Conservation (phyloP, 2,888 invertebrate genomes). For the Cataglyphis altisquamis region DNA sequence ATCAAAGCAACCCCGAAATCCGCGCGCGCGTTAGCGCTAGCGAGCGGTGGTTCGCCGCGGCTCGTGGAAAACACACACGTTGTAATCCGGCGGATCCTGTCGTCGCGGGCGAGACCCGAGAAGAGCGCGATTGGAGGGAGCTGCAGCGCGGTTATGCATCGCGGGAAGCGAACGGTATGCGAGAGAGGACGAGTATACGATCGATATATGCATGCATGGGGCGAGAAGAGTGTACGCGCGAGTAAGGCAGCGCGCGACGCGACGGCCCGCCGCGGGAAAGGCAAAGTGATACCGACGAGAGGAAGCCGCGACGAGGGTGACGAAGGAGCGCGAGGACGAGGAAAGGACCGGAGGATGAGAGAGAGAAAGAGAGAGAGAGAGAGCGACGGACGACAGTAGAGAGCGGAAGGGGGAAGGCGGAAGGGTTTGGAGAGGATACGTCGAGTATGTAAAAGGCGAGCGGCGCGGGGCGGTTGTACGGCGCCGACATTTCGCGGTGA, state of each 20-base stretch:
- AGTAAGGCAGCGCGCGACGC: constrained; percentile 50
- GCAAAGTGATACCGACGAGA: constrained; percentile 71
- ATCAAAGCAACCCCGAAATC: constrained; percentile 49
- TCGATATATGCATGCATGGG: constrained; percentile 52
- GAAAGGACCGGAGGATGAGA: constrained; percentile 38
- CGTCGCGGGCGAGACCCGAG: constrained; percentile 42
- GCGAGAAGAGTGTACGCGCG: constrained; percentile 54
- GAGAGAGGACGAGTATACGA: constrained; percentile 35
- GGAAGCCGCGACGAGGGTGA: constrained; percentile 57
- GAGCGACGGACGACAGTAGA: background rate
- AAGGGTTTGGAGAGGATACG: constrained; percentile 60
- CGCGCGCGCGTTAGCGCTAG: constrained; percentile 40
- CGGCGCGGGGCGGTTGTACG: constrained; percentile 74
- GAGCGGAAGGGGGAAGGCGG: constrained; percentile 45
- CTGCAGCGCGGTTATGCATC: constrained; percentile 69
- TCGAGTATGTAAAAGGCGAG: constrained; percentile 75
- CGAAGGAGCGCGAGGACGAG: constrained; percentile 26
- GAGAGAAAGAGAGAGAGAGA: too few relatives aligned
- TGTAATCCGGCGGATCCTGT: constrained; percentile 56
- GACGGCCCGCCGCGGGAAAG: constrained; percentile 65
- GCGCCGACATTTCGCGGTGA: constrained; percentile 82
- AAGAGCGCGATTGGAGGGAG: constrained; percentile 50
- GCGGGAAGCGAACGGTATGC: constrained; percentile 65
- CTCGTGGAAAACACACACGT: constrained; percentile 56
- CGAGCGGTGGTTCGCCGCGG: constrained; percentile 39